Conservation (phyloP, 1,140 invertebrate species). For the Pseudomyrmex flavicornis region DNA sequence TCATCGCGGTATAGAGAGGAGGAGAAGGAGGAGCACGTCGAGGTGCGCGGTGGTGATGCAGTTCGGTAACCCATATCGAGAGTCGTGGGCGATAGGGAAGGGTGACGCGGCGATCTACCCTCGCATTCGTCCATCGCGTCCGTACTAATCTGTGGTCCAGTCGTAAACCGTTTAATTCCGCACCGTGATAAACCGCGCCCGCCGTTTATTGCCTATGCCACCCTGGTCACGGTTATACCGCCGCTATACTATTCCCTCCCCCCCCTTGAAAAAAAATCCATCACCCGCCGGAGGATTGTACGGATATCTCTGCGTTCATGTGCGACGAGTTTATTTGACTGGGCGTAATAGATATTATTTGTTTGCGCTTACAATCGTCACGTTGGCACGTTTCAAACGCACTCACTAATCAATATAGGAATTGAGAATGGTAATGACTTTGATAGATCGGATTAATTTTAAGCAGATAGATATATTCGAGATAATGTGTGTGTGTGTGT, state of each 20-base stretch:
- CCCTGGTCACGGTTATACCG: constrained; percentile 36
- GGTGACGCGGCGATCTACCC: constrained; percentile 65
- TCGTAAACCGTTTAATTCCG: constrained; percentile 85
- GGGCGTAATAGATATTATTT: constrained; percentile 84
- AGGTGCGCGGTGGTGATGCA: not conserved
- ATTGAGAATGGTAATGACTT: not conserved
- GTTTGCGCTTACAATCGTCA: constrained; percentile 67
- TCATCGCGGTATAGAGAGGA: not conserved
- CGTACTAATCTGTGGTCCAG: constrained; percentile 85
- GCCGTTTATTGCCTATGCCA: constrained; percentile 76
- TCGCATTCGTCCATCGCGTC: constrained; percentile 81
- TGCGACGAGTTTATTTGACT: constrained; percentile 72
- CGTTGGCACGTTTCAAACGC: not conserved
- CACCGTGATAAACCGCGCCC: constrained; percentile 84
- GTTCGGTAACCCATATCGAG: constrained; percentile 53
- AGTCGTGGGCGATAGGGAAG: constrained; percentile 5
- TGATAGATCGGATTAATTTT: not conserved
- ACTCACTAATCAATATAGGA: not conserved
- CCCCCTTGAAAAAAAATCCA: constrained; percentile 14
- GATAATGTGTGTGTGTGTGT: too few species aligned
- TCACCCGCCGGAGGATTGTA: constrained; percentile 17
- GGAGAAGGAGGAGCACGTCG: not conserved
- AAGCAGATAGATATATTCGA: not conserved
- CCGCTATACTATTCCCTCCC: not conserved
- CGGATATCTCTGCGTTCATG: constrained; percentile 43